Conservation (phyloP, 2,888 invertebrate species). For the Epinotia brunnichana region DNA sequence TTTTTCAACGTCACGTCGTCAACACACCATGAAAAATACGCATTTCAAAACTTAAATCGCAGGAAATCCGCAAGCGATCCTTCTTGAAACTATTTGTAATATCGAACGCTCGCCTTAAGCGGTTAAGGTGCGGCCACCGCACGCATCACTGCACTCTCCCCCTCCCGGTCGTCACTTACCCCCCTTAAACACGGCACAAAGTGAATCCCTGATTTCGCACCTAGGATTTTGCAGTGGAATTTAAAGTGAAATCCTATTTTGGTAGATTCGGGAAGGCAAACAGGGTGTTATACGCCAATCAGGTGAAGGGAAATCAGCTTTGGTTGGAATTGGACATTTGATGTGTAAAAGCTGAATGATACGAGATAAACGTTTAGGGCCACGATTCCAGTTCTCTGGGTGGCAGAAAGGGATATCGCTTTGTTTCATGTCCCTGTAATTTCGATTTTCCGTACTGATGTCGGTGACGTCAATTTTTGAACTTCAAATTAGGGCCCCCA, state of each 20-base stretch:
- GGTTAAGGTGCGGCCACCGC: slow-evolving; percentile 28
- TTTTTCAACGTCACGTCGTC: too few species aligned
- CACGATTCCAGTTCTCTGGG: not conserved
- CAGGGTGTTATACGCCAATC: slow-evolving; percentile 46
- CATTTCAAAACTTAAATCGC: slow-evolving; percentile 5
- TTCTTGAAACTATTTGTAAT: slow-evolving; percentile 35
- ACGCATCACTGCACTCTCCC: slow-evolving; percentile 31
- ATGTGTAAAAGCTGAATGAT: not conserved
- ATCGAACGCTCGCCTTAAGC: slow-evolving; percentile 36
- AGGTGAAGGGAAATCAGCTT: slow-evolving; percentile 13
- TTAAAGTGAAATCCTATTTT: slow-evolving; percentile 64
- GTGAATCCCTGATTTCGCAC: slow-evolving; percentile 67
- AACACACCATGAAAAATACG: not conserved
- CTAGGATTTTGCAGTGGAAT: slow-evolving; percentile 59
- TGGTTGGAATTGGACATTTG: not conserved
- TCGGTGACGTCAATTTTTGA: too few species aligned
- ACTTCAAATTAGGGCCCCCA: too few species aligned
- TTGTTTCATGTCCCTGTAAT: too few species aligned
- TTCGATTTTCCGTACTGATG: too few species aligned
- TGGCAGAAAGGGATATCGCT: not conserved
- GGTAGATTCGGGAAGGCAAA: slow-evolving; percentile 50
- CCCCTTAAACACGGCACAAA: slow-evolving; percentile 50
- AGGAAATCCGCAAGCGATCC: slow-evolving; percentile 11
- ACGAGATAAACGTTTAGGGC: not conserved
- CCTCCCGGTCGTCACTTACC: not conserved